Evolutionary conservation across 2,888 invertebrate genomes (phyloP), one percentile per base, ranked within the genome.

Genomic region (Eristalis intricaria): DNA sequence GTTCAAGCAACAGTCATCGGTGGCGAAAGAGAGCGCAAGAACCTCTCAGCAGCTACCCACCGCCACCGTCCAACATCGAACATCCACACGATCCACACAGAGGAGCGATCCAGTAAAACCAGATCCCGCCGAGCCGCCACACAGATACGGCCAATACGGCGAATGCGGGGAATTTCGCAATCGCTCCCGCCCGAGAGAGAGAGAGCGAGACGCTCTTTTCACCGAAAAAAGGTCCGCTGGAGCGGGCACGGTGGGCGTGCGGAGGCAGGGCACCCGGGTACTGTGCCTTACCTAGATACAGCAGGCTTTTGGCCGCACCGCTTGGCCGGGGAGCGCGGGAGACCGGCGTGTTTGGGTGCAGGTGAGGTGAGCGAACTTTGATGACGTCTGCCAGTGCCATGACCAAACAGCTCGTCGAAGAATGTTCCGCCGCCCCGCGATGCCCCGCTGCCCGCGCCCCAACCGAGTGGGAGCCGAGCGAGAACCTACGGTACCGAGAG

Each of bases 311-410:
- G 32, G 4, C 35, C 2, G 11, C 38, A 8, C 7, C 13, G 26
- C 26, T 13, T 1, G 13, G 60, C 4, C 26, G 26, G 60, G 60
- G 26, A n/a, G 26, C 60, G 60, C 23, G 50, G 7, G 23, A 11
- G 26, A 22, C 10, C 60, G 60, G 23, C 11, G 26, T 60, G 23
- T 84, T 80, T 76, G 73, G 84, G 71, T 79, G 43, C 80, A 77
- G 69, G 73, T 66, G 74, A 84, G 88, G 84, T 88, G 84, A 88
- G 84, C 84, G 88, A 88, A 88, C 88, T 88, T 84, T 88, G 81
- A 88, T 88, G 84, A 84, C 84, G 83, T 84, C 71, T 60, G 35
- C 68, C 80, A 63, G 35, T 79, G 81, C 63, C 77, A 64, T 50
- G 76, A 71, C 71, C 71, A 84, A 77, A 43, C 78, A 66, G 40